phyloP scores from a whole-genome alignment of 1,140 invertebrate genomes.

The Eumeta japonica region DNA sequence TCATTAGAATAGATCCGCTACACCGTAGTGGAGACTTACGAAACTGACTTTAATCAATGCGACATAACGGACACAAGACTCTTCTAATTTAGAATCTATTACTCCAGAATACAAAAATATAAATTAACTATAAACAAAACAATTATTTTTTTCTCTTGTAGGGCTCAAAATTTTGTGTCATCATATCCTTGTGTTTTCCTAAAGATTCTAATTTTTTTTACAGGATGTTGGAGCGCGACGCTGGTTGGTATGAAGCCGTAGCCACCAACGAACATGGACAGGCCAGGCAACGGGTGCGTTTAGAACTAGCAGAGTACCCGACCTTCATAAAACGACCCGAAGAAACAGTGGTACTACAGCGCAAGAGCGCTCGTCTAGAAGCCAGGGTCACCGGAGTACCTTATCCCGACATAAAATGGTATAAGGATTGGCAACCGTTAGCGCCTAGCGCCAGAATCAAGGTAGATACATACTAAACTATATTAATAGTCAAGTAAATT shows the following conservation, averaged over 20 bases:
- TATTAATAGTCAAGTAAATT: conserved; percentile 3
- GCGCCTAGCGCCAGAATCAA: conserved; percentile 77
- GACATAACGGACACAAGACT: too few relatives aligned
- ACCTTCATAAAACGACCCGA: conserved; percentile 82
- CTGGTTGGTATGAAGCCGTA: conserved; percentile 90
- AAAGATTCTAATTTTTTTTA: conserved; percentile 7
- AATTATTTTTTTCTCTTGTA: background rate
- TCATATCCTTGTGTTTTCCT: background rate
- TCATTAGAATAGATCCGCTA: too few relatives aligned
- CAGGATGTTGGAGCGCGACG: conserved; percentile 85
- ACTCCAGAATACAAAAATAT: background rate
- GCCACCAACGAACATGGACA: conserved; percentile 92
- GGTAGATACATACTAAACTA: too few relatives aligned
- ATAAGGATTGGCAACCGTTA: conserved; percentile 93
- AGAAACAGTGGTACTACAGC: conserved; percentile 74
- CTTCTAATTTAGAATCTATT: too few relatives aligned
- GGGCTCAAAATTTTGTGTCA: background rate
- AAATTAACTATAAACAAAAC: background rate
- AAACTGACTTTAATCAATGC: too few relatives aligned
- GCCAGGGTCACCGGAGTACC: conserved; percentile 88
- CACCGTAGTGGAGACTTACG: too few relatives aligned
- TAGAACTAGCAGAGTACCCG: conserved; percentile 90
- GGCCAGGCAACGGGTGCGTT: conserved; percentile 76
- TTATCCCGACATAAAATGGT: conserved; percentile 94
- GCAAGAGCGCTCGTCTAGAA: conserved; percentile 73